These are phyloP conservation scores for Scytalopus superciliaris DNA, from an alignment of 2,113 vertebrate species.

Conservation along the genomic window DNA sequence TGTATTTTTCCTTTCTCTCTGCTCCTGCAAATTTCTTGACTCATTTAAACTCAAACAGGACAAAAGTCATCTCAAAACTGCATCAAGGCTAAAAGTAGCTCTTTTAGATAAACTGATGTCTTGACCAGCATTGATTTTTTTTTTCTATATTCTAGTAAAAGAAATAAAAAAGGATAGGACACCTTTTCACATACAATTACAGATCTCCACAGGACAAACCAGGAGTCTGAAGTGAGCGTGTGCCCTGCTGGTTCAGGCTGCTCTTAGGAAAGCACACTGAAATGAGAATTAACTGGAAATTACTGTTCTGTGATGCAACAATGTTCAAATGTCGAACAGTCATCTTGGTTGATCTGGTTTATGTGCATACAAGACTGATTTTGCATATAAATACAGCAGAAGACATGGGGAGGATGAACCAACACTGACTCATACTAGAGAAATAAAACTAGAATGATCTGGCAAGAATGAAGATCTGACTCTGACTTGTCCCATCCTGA, in stretches of 20 bases:
- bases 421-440: not conserved
- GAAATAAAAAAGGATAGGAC: not conserved
- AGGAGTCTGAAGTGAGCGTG: not conserved
- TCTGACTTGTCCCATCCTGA: not conserved
- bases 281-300: not conserved
- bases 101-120: not conserved
- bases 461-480: not conserved
- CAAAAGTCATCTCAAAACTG: not conserved
- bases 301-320: not conserved
- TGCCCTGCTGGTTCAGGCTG: not conserved
- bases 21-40: not conserved
- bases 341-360: not conserved
- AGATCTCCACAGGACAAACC: not conserved
- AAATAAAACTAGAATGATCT: not conserved
- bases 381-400: not conserved
- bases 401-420: not conserved
- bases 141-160: not conserved
- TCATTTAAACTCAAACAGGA: not conserved
- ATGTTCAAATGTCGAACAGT: not conserved
- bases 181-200: not conserved
- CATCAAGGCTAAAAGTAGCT: not conserved
- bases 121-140: not conserved
- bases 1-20: not conserved
- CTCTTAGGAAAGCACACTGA: not conserved
- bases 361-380: not conserved